Percentiles rank a stretch among this genome's conserved stretches.
phyloP scores from a whole-genome alignment of 1,140 invertebrate species.

The Prorops nasuta region DNA sequence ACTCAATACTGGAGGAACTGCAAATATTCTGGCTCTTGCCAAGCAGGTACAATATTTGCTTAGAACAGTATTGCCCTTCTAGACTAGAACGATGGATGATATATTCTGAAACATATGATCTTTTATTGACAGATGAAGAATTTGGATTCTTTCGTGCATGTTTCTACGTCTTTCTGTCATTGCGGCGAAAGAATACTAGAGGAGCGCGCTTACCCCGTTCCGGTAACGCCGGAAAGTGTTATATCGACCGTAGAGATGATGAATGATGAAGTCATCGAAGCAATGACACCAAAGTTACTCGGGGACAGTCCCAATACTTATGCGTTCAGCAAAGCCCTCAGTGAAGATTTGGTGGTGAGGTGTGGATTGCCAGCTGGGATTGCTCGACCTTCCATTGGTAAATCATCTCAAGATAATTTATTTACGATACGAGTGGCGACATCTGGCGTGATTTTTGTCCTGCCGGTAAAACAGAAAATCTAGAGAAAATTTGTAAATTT shows the following conservation, averaged over 20 bases:
- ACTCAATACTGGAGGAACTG: constrained; percentile 56
- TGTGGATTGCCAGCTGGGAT: constrained; percentile 68
- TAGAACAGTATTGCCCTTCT: too few relatives aligned
- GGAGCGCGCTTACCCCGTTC: constrained; percentile 67
- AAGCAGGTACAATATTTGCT: constrained; percentile 48
- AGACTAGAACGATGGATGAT: too few relatives aligned
- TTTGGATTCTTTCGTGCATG: constrained; percentile 64
- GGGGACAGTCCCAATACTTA: constrained; percentile 76
- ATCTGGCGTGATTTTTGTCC: too few relatives aligned
- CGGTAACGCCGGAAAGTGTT: constrained; percentile 69
- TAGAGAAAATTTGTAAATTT: too few relatives aligned
- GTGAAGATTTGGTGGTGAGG: constrained; percentile 68
- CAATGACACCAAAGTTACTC: constrained; percentile 76
- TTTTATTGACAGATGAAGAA: constrained; percentile 37
- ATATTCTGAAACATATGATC: too few relatives aligned
- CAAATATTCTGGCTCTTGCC: constrained; percentile 50
- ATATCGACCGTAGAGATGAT: constrained; percentile 79
- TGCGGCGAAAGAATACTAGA: constrained; percentile 69
- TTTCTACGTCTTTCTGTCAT: constrained; percentile 82
- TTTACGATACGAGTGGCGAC: too few relatives aligned
- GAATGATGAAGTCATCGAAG: constrained; percentile 67
- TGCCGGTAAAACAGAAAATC: too few relatives aligned
- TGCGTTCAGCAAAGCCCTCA: constrained; percentile 74
- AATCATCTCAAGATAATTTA: too few relatives aligned
- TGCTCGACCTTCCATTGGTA: constrained; percentile 76